A percentile compares a stretch with the other conserved stretches of the same genome.
Evolutionary conservation across 2,797 vertebrate species (phyloP).

Genomic region (Ataeniobius toweri): DNA sequence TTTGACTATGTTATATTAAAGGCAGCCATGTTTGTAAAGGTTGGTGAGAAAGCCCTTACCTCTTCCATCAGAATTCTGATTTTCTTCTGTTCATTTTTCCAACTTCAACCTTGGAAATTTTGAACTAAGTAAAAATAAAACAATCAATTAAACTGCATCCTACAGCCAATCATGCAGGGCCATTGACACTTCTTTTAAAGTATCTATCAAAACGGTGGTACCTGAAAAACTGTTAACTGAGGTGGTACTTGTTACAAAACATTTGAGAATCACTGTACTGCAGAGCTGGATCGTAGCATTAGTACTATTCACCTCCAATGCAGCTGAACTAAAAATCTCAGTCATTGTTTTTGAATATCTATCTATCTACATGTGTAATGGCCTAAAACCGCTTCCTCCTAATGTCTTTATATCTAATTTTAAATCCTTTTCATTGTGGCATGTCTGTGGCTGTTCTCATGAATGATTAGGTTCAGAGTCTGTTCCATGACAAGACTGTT

Average conservation of each 20-base stretch:
- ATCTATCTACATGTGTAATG: neutral
- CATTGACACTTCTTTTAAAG: too few relatives aligned
- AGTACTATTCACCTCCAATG: neutral
- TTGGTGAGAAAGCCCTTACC: too few relatives aligned
- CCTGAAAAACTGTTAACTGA: neutral
- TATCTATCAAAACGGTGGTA: too few relatives aligned
- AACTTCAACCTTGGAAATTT: too few relatives aligned
- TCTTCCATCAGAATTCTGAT: too few relatives aligned
- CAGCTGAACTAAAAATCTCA: neutral
- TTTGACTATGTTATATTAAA: too few relatives aligned
- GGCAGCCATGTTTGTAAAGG: too few relatives aligned
- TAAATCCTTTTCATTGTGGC: neutral
- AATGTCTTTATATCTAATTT: neutral
- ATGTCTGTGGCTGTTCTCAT: conserved; percentile 29
- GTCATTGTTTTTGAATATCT: neutral
- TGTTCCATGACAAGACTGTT: conserved; percentile 40
- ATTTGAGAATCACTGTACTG: neutral
- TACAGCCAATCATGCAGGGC: too few relatives aligned
- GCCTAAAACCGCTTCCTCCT: neutral
- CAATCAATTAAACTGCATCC: too few relatives aligned
- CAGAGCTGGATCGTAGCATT: neutral
- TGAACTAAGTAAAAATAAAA: too few relatives aligned
- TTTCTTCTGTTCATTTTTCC: too few relatives aligned
- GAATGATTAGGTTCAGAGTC: conserved; percentile 12
- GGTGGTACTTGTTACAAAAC: neutral